Percentiles rank a stretch among this genome's conserved stretches.
These are phyloP conservation scores for Megaustenia siamemsis DNA, from an alignment of 2,888 invertebrate species.

Conservation along the genomic window DNA sequence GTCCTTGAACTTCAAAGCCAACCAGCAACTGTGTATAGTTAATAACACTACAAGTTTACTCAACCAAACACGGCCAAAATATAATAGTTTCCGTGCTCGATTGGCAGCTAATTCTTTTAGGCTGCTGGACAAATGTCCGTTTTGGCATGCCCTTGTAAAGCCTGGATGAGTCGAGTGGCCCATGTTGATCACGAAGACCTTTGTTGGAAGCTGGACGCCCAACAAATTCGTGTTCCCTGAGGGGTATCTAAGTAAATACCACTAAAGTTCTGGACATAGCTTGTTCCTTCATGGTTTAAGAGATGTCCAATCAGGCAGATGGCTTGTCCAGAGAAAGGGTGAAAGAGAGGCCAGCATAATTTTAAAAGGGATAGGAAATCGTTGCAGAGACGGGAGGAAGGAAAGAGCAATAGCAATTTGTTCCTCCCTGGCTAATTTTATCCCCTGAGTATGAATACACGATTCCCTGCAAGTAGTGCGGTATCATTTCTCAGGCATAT, in stretches of 20 bases:
- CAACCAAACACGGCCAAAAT: not conserved
- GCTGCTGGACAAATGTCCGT: constrained; percentile 3
- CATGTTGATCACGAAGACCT: constrained; percentile 1
- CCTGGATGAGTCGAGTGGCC: constrained; percentile 10
- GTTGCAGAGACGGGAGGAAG: not conserved
- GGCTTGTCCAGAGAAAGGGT: constrained; percentile 27
- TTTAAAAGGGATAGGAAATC: constrained; percentile 16
- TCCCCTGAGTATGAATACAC: constrained; percentile 35
- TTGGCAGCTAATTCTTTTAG: constrained; percentile 4
- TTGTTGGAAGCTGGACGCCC: not conserved
- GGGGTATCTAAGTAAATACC: constrained; percentile 45
- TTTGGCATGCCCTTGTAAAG: constrained; percentile 18
- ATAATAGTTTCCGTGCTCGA: constrained; percentile 24
- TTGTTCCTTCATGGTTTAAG: not conserved
- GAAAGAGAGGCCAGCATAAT: constrained; percentile 14
- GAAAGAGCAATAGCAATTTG: constrained; percentile 35
- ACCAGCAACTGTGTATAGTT: not conserved
- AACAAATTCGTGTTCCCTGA: not conserved
- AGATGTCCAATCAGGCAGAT: constrained; percentile 39
- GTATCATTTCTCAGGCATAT: constrained; percentile 24
- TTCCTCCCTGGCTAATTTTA: constrained; percentile 45
- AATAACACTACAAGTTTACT: not conserved
- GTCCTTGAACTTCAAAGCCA: no score
- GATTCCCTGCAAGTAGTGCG: constrained; percentile 22
- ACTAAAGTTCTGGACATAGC: not conserved